These are phyloP conservation scores for Pangasius sanitwongsei DNA, from an alignment of 2,797 vertebrate species.

Conservation along the genomic window DNA sequence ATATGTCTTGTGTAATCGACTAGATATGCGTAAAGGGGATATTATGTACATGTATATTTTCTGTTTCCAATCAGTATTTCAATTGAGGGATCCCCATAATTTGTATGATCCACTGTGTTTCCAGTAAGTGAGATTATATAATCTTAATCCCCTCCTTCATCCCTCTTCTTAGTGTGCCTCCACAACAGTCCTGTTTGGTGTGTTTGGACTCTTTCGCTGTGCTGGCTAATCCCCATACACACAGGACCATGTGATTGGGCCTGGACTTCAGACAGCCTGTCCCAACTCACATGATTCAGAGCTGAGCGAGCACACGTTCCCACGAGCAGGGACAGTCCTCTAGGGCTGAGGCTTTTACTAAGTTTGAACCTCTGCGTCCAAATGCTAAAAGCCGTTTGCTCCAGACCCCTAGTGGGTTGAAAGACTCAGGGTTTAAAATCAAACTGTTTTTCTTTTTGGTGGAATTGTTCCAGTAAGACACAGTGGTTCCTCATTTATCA, in stretches of 20 bases:
- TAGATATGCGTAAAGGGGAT: not conserved
- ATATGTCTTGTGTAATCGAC: not conserved
- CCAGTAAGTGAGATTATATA: not conserved
- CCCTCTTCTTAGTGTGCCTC: not conserved
- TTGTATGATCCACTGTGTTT: not conserved
- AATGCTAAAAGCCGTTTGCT: not conserved
- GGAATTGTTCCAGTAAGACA: not conserved
- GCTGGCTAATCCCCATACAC: slow-evolving; percentile 47
- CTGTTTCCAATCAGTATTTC: not conserved
- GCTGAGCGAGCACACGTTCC: slow-evolving; percentile 17
- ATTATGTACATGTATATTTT: not conserved
- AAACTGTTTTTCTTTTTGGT: slow-evolving; percentile 13
- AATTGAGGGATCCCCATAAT: not conserved
- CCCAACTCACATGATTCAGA: slow-evolving; percentile 20
- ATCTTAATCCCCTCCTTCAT: not conserved
- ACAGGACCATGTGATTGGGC: slow-evolving; percentile 23
- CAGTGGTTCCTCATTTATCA: slow-evolving; percentile 6
- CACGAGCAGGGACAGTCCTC: slow-evolving; percentile 8
- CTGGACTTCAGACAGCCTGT: slow-evolving; percentile 37
- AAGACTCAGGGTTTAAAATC: not conserved
- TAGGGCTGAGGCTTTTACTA: not conserved
- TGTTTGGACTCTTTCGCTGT: slow-evolving; percentile 11
- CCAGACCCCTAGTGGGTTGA: not conserved
- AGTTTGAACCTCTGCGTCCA: not conserved
- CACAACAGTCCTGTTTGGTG: slow-evolving; percentile 16